phyloP scores from a whole-genome alignment of 2,888 invertebrate species.

The Stegophylla sp. region DNA sequence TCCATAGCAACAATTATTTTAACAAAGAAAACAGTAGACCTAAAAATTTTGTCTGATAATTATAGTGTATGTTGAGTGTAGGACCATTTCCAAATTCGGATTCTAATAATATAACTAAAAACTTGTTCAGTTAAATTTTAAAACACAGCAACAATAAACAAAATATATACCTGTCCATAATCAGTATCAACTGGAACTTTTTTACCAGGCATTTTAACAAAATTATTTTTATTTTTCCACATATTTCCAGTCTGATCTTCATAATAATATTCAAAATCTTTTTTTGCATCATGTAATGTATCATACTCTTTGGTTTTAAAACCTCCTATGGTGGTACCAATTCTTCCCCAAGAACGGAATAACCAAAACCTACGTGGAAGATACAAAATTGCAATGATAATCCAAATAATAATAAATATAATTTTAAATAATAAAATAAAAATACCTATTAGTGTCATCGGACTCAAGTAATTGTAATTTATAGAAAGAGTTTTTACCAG shows the following conservation, averaged over 20 bases:
- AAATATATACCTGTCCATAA: slow-evolving; percentile 71
- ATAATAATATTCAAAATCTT: slow-evolving; percentile 71
- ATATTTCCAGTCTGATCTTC: slow-evolving; percentile 77
- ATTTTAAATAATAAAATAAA: slow-evolving; percentile 56
- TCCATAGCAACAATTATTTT: too few relatives aligned
- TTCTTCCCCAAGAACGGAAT: slow-evolving; percentile 94
- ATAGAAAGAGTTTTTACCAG: slow-evolving; percentile 91
- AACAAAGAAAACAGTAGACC: too few relatives aligned
- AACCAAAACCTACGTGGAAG: slow-evolving; percentile 72
- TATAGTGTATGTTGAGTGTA: too few relatives aligned
- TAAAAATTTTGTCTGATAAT: too few relatives aligned
- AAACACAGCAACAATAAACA: too few relatives aligned
- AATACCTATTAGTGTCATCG: slow-evolving; percentile 71
- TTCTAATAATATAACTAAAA: too few relatives aligned
- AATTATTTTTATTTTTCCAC: slow-evolving; percentile 71
- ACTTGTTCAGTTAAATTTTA: too few relatives aligned
- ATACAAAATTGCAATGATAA: neutral
- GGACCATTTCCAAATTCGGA: too few relatives aligned
- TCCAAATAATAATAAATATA: neutral
- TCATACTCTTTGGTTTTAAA: slow-evolving; percentile 70
- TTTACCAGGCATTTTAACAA: slow-evolving; percentile 72
- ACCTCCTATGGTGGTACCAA: slow-evolving; percentile 91
- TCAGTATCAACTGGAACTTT: slow-evolving; percentile 91
- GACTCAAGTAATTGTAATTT: slow-evolving; percentile 88
- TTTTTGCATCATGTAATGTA: slow-evolving; percentile 69